Base-by-base conservation (phyloP, 1,140 invertebrate species). In the Cherax destructor region DNA sequence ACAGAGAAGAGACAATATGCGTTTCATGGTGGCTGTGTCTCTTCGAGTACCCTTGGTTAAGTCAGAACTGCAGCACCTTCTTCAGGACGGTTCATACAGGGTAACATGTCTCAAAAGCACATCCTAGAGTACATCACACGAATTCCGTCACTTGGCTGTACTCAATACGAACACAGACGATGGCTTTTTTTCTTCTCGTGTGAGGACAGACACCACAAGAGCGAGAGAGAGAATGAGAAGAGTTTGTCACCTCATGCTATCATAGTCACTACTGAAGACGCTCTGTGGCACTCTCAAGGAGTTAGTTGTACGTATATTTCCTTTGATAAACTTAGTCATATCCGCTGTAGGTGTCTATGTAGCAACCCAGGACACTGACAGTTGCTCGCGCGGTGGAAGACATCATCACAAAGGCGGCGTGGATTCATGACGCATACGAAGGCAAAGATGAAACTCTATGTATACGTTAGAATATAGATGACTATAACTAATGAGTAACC, bases 301-400 rank as follows among this genome's bases (percentile, higher is more conserved):
- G 3, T 13, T 56, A 9, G 52, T n/a, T 24, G 24, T 24, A 56
- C 5, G 49, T 81, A 16, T 52, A 13, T 81, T 56, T 59, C 79
- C 79, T 81, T 7, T 59, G 79, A 59, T 81, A 52, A 81, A 56
- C 50, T 81, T 59, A n/a, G 50, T 59, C 79, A 81, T 81, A 81
- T 81, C 79, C 79, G 49, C 56, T 56, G 47, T 18, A 30, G 52
- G 7, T 56, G 52, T 13, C 11, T 56, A 7, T 56, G 52, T 56
- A 56, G 52, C 52, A 56, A 56, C 52, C 11, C 52, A 1, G 52
- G 52, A 0, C 30, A 2, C 30, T 41, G 30, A 41, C 30, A 41
- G 30, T 41, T 41, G 30, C 30, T 41, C 30, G 30, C 30, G 30
- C 30, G 30, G 30, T 41, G 30, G 30, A 41, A 41, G 30, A 41